Conservation (phyloP, 2,888 invertebrate species). For the Heliconius erato region DNA sequence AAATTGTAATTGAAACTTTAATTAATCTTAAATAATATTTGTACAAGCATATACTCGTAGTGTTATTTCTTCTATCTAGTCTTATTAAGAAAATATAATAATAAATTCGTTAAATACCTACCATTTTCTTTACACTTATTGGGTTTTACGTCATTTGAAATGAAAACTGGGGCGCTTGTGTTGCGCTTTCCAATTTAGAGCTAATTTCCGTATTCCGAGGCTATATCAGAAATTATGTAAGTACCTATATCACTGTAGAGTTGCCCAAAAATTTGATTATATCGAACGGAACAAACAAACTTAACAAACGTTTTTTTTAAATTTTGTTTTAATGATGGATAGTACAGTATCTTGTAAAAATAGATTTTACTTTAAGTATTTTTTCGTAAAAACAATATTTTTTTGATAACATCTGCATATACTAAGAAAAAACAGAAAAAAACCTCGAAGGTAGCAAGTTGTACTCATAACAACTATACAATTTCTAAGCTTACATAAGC, state of each 20-base stretch:
- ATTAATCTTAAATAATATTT: no score
- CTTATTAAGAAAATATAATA: background rate
- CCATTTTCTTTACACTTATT: conserved; percentile 14
- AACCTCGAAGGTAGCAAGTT: background rate
- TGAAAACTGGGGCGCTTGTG: conserved; percentile 23
- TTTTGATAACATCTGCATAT: background rate
- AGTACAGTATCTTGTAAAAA: background rate
- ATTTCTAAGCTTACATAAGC: conserved; percentile 3
- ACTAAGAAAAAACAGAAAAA: background rate
- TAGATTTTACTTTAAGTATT: background rate
- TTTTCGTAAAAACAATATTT: background rate
- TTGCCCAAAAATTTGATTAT: background rate
- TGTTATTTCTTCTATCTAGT: background rate
- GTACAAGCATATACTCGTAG: background rate
- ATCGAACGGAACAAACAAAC: background rate
- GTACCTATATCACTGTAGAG: background rate
- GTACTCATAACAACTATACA: background rate
- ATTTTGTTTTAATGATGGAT: background rate
- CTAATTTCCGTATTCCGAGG: conserved; percentile 27
- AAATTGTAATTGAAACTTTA: no score
- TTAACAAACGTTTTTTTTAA: background rate
- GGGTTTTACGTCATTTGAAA: conserved; percentile 15
- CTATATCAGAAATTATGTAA: conserved; percentile 18
- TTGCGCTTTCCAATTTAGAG: conserved; percentile 30
- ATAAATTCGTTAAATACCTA: background rate